phyloP scores from a whole-genome alignment of 2,113 vertebrate genomes.

The Anoplopoma fimbria region DNA sequence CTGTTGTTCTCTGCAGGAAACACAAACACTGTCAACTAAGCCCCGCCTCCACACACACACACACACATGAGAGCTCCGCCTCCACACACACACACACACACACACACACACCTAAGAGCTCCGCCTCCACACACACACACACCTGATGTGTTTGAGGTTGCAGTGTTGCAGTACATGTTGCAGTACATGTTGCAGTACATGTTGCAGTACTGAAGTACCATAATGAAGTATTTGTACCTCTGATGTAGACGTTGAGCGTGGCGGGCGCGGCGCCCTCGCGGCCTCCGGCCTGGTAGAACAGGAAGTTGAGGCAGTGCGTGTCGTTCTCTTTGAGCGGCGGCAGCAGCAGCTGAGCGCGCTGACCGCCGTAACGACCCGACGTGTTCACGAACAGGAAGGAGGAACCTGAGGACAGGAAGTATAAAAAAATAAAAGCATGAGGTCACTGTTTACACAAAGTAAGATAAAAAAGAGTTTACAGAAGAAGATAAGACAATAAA shows the following conservation, averaged over 20 bases:
- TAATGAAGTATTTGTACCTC: conserved; percentile 57
- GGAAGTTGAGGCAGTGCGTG: conserved; percentile 95
- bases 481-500: conserved; percentile 11
- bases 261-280: conserved; percentile 87
- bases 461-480: background rate
- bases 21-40: background rate
- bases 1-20: conserved; percentile 87
- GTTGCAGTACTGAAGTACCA: too few species aligned
- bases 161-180: too few species aligned
- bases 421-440: conserved; percentile 10
- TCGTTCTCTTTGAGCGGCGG: conserved; percentile 96
- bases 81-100: background rate
- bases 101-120: background rate
- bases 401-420: conserved; percentile 81
- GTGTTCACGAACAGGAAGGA: conserved; percentile 94
- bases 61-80: background rate
- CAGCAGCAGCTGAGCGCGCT: conserved; percentile 90
- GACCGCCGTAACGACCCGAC: conserved; percentile 86
- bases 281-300: conserved; percentile 90
- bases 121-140: background rate
- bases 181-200: too few species aligned
- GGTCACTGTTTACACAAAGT: background rate
- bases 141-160: too few species aligned
- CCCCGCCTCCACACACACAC: background rate
- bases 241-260: conserved; percentile 90